Conservation (phyloP, 2,797 vertebrate species). For the Champsocephalus esox region DNA sequence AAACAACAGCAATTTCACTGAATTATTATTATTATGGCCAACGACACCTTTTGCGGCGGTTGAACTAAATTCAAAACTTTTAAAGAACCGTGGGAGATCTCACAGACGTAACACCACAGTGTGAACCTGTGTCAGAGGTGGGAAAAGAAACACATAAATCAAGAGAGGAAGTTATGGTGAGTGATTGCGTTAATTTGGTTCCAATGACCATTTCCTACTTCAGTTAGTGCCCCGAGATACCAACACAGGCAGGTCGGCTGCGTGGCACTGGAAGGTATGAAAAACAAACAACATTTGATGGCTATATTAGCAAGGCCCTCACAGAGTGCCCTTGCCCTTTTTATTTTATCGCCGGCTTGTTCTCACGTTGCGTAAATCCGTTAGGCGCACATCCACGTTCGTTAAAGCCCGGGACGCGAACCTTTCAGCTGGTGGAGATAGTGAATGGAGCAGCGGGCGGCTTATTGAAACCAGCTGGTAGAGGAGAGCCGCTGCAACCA, state of each 20-base stretch:
- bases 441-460: conserved; percentile 53
- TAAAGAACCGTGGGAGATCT: conserved; percentile 20
- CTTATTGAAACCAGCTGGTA: conserved; percentile 86
- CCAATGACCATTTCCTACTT: not conserved
- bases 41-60: conserved; percentile 14
- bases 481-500: conserved; percentile 55
- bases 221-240: conserved; percentile 10
- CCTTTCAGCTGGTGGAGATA: conserved; percentile 66
- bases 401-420: conserved; percentile 66
- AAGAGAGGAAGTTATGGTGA: conserved; percentile 28
- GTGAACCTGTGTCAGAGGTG: conserved; percentile 40
- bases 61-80: conserved; percentile 17
- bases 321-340: conserved; percentile 20
- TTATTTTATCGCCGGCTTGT: conserved; percentile 60
- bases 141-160: conserved; percentile 36
- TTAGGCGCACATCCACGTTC: conserved; percentile 70
- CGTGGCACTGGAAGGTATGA: conserved; percentile 35
- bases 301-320: conserved; percentile 48
- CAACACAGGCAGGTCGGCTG: too few relatives aligned
- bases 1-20: conserved; percentile 20
- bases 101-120: conserved; percentile 40
- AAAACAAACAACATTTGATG: conserved; percentile 64
- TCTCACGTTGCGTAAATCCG: conserved; percentile 72
- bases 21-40: too few relatives aligned
- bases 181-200: conserved; percentile 43